A percentile compares a stretch with the other conserved stretches of the same genome.
Evolutionary conservation across 2,113 vertebrate genomes (phyloP).

Genomic region (Crotalus horridus): DNA sequence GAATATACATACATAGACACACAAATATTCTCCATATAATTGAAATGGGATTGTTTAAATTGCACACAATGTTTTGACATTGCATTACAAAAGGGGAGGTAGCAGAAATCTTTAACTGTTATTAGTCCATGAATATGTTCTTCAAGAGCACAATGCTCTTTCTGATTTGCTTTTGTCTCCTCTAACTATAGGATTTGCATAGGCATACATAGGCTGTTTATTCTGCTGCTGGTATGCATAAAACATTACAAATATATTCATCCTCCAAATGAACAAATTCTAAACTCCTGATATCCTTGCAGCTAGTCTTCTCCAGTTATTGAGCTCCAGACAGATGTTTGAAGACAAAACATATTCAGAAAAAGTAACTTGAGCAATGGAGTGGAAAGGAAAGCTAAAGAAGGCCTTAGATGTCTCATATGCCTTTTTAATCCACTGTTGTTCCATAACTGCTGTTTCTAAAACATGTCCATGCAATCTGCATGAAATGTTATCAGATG

Average conservation of each 20-base stretch:
- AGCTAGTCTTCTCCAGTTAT: neutral
- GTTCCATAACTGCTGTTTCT: too few species aligned
- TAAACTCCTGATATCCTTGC: neutral
- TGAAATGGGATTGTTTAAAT: neutral
- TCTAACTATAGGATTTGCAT: neutral
- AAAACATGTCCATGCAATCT: neutral
- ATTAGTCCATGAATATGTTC: neutral
- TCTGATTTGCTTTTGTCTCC: neutral
- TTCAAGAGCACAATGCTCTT: neutral
- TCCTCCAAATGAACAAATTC: neutral
- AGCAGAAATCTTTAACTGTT: neutral
- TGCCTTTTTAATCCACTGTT: neutral
- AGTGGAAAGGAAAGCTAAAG: neutral
- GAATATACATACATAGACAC: neutral
- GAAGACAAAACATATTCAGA: neutral
- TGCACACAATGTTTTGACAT: neutral
- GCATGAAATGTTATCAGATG: constrained; percentile 1
- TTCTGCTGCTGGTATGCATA: neutral
- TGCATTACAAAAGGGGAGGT: neutral
- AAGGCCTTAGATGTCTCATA: neutral
- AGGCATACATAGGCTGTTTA: neutral
- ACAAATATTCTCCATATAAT: neutral
- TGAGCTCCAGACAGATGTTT: neutral
- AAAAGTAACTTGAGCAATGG: neutral
- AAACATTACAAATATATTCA: neutral